Conservation (phyloP, 2,797 vertebrate genomes). For the Hirundo rustica region DNA sequence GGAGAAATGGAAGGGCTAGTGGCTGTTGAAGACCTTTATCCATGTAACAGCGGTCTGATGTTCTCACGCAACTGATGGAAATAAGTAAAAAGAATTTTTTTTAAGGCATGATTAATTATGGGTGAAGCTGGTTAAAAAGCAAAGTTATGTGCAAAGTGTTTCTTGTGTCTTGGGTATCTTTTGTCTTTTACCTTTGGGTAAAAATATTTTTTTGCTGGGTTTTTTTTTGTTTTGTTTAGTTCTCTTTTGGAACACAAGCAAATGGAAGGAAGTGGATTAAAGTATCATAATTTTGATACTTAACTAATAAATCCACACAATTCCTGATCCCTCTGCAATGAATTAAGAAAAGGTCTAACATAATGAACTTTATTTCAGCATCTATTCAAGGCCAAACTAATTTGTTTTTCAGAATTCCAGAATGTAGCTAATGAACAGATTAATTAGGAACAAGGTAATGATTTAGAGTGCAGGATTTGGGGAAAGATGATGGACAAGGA, state of each 20-base stretch:
- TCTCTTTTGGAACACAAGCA: background rate
- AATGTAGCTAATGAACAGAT: background rate
- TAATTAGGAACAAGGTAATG: background rate
- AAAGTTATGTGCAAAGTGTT: background rate
- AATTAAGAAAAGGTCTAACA: background rate
- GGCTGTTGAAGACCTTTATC: conserved; percentile 3
- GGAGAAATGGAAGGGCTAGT: background rate
- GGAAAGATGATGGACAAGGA: background rate
- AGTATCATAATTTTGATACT: background rate
- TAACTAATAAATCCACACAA: background rate
- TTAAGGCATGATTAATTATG: background rate
- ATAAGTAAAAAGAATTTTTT: background rate
- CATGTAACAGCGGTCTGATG: background rate
- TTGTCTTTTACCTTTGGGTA: background rate
- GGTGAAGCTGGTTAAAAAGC: background rate
- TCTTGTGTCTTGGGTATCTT: background rate
- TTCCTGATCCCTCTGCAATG: background rate
- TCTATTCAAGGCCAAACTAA: background rate
- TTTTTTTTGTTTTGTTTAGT: background rate
- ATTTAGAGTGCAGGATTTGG: background rate
- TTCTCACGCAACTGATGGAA: background rate
- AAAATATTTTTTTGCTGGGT: background rate
- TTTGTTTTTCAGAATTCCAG: background rate
- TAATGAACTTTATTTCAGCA: background rate
- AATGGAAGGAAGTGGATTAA: background rate